phyloP scores from a whole-genome alignment of 2,888 invertebrate species.

The Stenodema calcarata region DNA sequence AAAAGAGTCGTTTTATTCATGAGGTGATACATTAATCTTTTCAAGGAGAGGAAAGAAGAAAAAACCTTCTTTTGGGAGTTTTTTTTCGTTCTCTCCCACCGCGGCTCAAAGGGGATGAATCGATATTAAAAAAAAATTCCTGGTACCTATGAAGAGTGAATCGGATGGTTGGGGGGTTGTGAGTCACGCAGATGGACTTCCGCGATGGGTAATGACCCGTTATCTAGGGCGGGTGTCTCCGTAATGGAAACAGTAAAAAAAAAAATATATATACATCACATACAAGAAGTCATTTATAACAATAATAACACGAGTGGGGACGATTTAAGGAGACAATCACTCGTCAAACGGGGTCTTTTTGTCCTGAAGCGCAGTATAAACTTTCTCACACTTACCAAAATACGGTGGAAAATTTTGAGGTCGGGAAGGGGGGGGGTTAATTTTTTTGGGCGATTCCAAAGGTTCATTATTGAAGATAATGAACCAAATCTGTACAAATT shows the following conservation, averaged over 20 bases:
- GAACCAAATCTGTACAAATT: too few relatives aligned
- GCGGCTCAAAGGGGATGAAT: conserved; percentile 29
- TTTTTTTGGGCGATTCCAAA: too few relatives aligned
- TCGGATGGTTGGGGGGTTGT: not conserved
- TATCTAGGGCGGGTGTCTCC: not conserved
- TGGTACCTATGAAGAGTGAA: not conserved
- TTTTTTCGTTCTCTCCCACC: not conserved
- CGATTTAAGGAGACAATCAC: too few relatives aligned
- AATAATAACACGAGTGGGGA: too few relatives aligned
- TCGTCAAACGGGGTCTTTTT: too few relatives aligned
- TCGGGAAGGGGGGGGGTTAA: too few relatives aligned
- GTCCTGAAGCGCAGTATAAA: too few relatives aligned
- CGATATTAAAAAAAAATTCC: conserved; percentile 32
- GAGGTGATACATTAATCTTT: conserved; percentile 45
- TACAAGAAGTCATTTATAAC: too few relatives aligned
- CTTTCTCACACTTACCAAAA: too few relatives aligned
- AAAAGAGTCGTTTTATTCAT: conserved; percentile 42
- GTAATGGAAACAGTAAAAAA: not conserved
- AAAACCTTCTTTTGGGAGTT: not conserved
- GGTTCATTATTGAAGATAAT: too few relatives aligned
- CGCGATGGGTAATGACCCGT: conserved; percentile 33
- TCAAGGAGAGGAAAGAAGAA: not conserved
- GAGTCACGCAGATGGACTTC: conserved; percentile 36
- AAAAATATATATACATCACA: too few relatives aligned
- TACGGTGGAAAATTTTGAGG: too few relatives aligned